A percentile compares a stretch with the other conserved stretches of the same genome.
Conservation (phyloP, 2,113 vertebrate species). For the Columba janthina region DNA sequence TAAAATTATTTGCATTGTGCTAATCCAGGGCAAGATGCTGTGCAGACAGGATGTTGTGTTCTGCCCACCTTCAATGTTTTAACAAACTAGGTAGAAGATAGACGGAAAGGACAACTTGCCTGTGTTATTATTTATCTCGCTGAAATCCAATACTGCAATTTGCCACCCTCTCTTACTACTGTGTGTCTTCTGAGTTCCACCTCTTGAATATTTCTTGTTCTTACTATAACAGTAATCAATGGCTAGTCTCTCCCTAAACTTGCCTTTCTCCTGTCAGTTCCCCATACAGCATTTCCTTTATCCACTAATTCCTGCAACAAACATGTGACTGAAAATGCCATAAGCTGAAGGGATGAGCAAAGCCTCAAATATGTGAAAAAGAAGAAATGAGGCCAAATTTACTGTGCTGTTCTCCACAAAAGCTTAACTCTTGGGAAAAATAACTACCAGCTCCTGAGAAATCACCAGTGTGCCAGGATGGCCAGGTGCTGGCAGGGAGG, state of each 20-base stretch:
- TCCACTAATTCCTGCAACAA: neutral
- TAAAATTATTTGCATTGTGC: neutral
- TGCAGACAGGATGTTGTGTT: neutral
- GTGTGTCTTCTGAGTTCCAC: neutral
- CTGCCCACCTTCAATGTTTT: neutral
- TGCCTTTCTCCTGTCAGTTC: neutral
- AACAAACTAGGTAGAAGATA: neutral
- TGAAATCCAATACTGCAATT: neutral
- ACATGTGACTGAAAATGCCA: fast-evolving
- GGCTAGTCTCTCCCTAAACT: neutral
- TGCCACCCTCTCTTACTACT: neutral
- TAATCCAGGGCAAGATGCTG: neutral
- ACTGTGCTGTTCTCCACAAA: neutral
- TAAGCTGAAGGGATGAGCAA: neutral
- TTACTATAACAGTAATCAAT: neutral
- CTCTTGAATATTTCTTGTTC: neutral
- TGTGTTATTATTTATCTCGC: neutral
- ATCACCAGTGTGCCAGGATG: fast-evolving
- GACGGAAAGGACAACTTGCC: neutral
- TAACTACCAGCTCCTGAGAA: neutral
- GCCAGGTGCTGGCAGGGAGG: neutral
- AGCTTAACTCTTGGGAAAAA: neutral
- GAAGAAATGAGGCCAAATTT: neutral
- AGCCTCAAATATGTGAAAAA: neutral
- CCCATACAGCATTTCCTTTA: neutral